phyloP scores from a whole-genome alignment of 2,888 invertebrate species.

The Cryptocephalus primarius region DNA sequence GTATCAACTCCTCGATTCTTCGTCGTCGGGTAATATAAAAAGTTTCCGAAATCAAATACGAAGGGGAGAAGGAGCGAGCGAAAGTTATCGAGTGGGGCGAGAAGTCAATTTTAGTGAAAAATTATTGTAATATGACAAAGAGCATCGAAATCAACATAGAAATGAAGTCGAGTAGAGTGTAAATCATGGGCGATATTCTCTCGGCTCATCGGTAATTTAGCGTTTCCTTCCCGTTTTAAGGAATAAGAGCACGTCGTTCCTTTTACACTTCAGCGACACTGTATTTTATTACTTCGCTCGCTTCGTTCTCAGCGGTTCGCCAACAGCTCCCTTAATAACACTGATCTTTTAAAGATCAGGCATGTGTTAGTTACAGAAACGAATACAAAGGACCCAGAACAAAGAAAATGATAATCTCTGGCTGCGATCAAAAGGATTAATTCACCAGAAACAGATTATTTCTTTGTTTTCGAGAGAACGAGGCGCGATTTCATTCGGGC shows the following conservation, averaged over 20 bases:
- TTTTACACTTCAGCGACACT: constrained; percentile 32
- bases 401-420: constrained; percentile 28
- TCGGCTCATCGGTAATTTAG: constrained; percentile 30
- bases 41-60: not conserved
- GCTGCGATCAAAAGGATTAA: constrained; percentile 23
- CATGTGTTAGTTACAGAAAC: constrained; percentile 31
- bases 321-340: constrained; percentile 23
- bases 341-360: constrained; percentile 33
- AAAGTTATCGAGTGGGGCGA: not conserved
- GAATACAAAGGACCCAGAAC: constrained; percentile 26
- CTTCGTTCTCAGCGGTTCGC: not conserved
- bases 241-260: constrained; percentile 29
- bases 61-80: not conserved
- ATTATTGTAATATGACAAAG: constrained; percentile 14
- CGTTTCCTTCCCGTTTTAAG: constrained; percentile 27
- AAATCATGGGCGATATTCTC: constrained; percentile 28
- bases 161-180: constrained; percentile 24
- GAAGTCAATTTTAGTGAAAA: constrained; percentile 8
- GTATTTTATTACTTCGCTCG: constrained; percentile 29
- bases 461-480: constrained; percentile 16
- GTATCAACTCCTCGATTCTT: too few relatives aligned
- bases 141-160: constrained; percentile 16
- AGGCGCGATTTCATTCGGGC: not conserved
- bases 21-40: not conserved
- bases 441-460: constrained; percentile 26